Evolutionary conservation across 2,888 invertebrate genomes (phyloP).

Genomic region (Exocentrus adspersus): DNA sequence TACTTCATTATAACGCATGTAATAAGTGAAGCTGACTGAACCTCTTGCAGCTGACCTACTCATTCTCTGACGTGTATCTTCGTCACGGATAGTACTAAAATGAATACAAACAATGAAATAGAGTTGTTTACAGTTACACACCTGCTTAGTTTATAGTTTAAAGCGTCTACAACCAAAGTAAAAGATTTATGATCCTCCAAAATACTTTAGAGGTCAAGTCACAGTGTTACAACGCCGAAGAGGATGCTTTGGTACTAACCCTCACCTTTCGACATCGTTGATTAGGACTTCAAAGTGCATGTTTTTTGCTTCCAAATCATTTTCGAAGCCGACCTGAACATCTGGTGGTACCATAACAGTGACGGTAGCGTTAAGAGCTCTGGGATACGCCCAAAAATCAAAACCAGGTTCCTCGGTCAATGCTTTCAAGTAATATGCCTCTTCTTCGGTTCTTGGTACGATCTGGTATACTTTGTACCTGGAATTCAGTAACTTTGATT

Average conservation of each 20-base stretch:
- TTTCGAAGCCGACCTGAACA: slow-evolving; percentile 40
- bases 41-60: slow-evolving; percentile 1
- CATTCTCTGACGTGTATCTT: background rate
- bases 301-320: slow-evolving; percentile 43
- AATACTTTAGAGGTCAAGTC: too few relatives aligned
- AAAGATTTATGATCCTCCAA: too few relatives aligned
- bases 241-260: too few relatives aligned
- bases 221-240: too few relatives aligned
- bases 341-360: slow-evolving; percentile 46
- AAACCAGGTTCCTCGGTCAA: slow-evolving; percentile 42
- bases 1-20: slow-evolving; percentile 30
- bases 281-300: slow-evolving; percentile 53
- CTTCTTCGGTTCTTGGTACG: slow-evolving; percentile 54
- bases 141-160: too few relatives aligned
- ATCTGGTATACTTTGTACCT: slow-evolving; percentile 62
- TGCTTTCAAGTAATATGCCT: slow-evolving; percentile 53
- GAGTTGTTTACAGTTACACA: too few relatives aligned
- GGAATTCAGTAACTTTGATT: too few relatives aligned
- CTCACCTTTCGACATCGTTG: slow-evolving; percentile 52
- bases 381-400: slow-evolving; percentile 49
- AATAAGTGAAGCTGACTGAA: slow-evolving; percentile 31
- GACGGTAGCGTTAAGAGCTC: slow-evolving; percentile 28
- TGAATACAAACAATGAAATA: background rate
- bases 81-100: slow-evolving; percentile 8
- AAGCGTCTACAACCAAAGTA: too few relatives aligned